These are phyloP conservation scores for Halcyon badia DNA, from an alignment of 2,797 vertebrate species.

Conservation along the genomic window DNA sequence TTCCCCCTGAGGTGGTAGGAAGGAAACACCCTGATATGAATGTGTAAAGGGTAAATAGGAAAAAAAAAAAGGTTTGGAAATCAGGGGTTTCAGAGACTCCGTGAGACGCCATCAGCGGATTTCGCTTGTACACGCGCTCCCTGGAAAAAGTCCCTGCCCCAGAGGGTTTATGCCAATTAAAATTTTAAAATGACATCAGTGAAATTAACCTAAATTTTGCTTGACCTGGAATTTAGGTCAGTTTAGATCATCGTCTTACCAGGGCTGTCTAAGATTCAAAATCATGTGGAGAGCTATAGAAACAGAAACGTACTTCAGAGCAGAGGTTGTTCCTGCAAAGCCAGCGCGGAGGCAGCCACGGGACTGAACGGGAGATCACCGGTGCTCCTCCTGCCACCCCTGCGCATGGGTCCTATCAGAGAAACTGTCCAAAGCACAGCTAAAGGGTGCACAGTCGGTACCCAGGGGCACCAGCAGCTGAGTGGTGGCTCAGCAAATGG, in stretches of 20 bases:
- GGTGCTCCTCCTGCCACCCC: background rate
- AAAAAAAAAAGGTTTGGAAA: background rate
- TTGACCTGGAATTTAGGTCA: constrained; percentile 71
- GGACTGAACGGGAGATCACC: background rate
- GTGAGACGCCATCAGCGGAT: constrained; percentile 35
- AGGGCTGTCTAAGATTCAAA: background rate
- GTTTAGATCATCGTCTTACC: constrained; percentile 58
- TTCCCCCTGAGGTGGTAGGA: background rate
- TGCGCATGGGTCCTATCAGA: fast-evolving
- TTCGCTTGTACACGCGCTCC: constrained; percentile 20
- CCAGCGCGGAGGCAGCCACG: too few relatives aligned
- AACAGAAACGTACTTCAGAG: background rate
- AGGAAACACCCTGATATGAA: background rate
- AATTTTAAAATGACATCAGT: constrained; percentile 55
- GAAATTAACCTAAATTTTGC: constrained; percentile 65
- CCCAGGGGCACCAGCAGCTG: background rate
- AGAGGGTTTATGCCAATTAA: constrained; percentile 62
- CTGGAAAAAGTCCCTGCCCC: constrained; percentile 60
- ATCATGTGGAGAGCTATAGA: background rate
- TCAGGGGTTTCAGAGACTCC: background rate
- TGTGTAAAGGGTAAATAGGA: background rate
- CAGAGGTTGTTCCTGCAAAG: background rate
- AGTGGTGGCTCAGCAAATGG: background rate
- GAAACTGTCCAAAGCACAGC: background rate
- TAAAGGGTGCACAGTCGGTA: fast-evolving